Evolutionary conservation across 1,140 invertebrate species (phyloP).

Genomic region (Drosophila kepulauana): DNA sequence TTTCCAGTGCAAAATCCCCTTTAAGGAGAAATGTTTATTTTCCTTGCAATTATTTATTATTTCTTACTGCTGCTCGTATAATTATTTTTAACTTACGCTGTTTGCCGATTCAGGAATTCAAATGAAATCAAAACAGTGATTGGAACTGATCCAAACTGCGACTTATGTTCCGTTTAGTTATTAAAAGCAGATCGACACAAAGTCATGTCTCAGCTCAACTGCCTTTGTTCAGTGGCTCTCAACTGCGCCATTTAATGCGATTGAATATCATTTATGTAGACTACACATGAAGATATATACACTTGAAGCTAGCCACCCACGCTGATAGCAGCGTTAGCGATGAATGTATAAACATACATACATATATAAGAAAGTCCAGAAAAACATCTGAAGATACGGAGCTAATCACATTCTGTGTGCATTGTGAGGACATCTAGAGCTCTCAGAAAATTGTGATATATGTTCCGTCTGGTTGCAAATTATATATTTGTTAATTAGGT

Average conservation of each 20-base stretch:
- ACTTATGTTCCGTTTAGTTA: constrained; percentile 1
- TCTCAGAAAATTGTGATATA: not conserved
- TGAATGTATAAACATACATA: not conserved
- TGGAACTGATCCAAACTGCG: constrained; percentile 41
- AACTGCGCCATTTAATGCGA: constrained; percentile 29
- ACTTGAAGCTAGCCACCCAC: constrained; percentile 6
- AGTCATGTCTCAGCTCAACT: constrained; percentile 13
- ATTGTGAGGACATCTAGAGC: not conserved
- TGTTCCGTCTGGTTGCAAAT: too few species aligned
- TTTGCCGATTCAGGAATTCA: constrained; percentile 12
- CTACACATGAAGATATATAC: not conserved
- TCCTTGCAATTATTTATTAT: constrained; percentile 36
- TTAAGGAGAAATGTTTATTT: constrained; percentile 10
- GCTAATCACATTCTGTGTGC: not conserved
- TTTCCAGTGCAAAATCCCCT: too few species aligned
- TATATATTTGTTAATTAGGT: too few species aligned
- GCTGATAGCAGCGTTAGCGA: not conserved
- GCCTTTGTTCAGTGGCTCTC: constrained; percentile 24
- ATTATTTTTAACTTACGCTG: not conserved
- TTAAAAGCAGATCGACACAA: not conserved
- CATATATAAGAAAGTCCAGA: not conserved
- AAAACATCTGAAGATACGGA: constrained; percentile 7
- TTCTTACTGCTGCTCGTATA: constrained; percentile 25
- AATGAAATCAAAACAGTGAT: constrained; percentile 30
- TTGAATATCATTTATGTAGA: constrained; percentile 19